Base-by-base conservation (phyloP, 2,888 invertebrate species). In the Prosapia bicincta region DNA sequence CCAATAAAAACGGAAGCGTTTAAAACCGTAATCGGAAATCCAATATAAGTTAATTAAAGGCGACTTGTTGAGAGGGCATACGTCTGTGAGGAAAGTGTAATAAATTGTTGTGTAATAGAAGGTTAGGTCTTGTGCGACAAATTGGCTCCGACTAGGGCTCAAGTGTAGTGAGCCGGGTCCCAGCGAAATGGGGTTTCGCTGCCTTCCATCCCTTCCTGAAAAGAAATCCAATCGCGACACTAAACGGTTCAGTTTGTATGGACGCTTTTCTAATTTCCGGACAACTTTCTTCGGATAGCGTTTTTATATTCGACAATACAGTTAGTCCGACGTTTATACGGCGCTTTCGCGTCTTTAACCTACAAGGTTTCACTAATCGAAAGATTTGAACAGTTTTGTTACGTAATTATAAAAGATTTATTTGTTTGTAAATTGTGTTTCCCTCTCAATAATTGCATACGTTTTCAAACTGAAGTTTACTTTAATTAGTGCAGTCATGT, bases 171-270 rank as follows among this genome's bases (percentile, higher is more conserved):
- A 13, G 54, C 54, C 5, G n/a, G 20, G 20, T n/a, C n/a, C n/a
- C n/a, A 20, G 54, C 20, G 54, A 54, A 54, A 54, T 54, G 20
- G 54, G 38, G 5, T 54, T 38, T 54, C 20, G 20, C 54, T 54
- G 7, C n/a, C 20, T 54, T 20, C 20, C 54, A 3, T 54, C 20
- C 20, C 54, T 54, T 54, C 43, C 28, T 43, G 68, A 65, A 66
- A 74, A 74, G 69, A 69, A 74, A 74, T 74, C 74, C 74, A 54
- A 74, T 74, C 30, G 74, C 28, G 7, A 54, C 24, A 28, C 28
- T 69, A 74, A 74, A 74, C 69, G 69, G 28, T 54, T 54, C 30
- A 38, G 69, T 74, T 74, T 74, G 74, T 74, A 69, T 65, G 54
- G 74, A 26, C 13, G 69, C 23, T 54, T 54, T 69, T 74, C 65